A percentile compares a stretch with the other conserved stretches of the same genome.
Conservation (phyloP, 2,888 invertebrate genomes). For the Chrysopilus asiliformis region DNA sequence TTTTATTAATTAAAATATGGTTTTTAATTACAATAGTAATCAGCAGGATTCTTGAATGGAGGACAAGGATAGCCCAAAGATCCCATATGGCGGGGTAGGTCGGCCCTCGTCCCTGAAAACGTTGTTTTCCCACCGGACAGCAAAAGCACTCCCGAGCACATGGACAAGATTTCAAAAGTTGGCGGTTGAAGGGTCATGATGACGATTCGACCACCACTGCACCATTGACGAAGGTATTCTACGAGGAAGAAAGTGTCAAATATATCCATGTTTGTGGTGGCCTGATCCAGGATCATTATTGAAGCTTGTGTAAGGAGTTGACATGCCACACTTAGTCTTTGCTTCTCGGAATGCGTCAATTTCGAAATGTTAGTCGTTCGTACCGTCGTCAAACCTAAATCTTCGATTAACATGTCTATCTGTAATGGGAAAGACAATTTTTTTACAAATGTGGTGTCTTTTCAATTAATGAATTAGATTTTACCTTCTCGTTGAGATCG, state of each 20-base stretch:
- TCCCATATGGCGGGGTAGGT: slow-evolving; percentile 88
- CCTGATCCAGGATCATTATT: slow-evolving; percentile 75
- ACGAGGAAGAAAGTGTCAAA: slow-evolving; percentile 92
- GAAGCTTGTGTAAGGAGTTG: slow-evolving; percentile 77
- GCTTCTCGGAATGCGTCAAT: slow-evolving; percentile 75
- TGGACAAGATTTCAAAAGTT: slow-evolving; percentile 88
- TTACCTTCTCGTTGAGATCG: slow-evolving; percentile 61
- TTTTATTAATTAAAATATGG: not conserved
- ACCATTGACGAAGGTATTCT: slow-evolving; percentile 83
- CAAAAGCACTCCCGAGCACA: slow-evolving; percentile 58
- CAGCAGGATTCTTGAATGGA: slow-evolving; percentile 90
- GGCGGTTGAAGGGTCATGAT: slow-evolving; percentile 87
- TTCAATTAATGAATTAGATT: no score
- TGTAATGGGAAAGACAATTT: slow-evolving; percentile 28
- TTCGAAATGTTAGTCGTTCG: slow-evolving; percentile 73
- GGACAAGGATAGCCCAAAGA: slow-evolving; percentile 87
- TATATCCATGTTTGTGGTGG: slow-evolving; percentile 56
- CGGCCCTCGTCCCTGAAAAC: slow-evolving; percentile 78
- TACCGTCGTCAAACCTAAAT: slow-evolving; percentile 80
- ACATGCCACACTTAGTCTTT: slow-evolving; percentile 78
- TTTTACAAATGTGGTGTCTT: no score
- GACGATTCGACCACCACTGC: slow-evolving; percentile 62
- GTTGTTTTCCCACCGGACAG: slow-evolving; percentile 83
- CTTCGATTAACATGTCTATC: slow-evolving; percentile 82
- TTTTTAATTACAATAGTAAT: slow-evolving; percentile 72